phyloP scores from a whole-genome alignment of 2,113 vertebrate species.

The Lagenorhynchus albirostris region DNA sequence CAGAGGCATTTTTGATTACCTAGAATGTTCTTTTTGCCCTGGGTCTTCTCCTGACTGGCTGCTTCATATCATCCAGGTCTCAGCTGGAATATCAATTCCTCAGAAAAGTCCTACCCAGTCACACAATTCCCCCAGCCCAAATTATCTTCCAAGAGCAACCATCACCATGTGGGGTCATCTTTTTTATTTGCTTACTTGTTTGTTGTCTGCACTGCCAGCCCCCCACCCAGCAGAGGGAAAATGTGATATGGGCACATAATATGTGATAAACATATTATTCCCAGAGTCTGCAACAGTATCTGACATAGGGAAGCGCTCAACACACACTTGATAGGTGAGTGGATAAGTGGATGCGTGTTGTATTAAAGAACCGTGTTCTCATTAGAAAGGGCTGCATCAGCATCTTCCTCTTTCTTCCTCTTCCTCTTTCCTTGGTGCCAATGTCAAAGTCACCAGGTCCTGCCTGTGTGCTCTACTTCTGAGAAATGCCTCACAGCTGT shows the following conservation, averaged over 20 bases:
- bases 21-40: background rate
- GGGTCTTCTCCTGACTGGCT: background rate
- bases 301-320: background rate
- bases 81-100: background rate
- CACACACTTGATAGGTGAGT: background rate
- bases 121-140: background rate
- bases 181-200: background rate
- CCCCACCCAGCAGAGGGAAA: background rate
- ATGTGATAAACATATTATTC: background rate
- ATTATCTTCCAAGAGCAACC: background rate
- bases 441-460: background rate
- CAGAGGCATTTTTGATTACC: background rate
- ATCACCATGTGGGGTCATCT: background rate
- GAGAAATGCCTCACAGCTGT: background rate
- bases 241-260: background rate
- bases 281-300: background rate
- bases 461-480: background rate
- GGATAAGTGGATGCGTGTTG: accelerated
- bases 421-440: background rate
- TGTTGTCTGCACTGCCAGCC: background rate
- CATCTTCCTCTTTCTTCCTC: background rate
- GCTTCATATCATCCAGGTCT: background rate
- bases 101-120: background rate
- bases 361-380: background rate
- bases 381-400: background rate